phyloP scores from a whole-genome alignment of 2,797 vertebrate species.

The Sorex maritimensis region DNA sequence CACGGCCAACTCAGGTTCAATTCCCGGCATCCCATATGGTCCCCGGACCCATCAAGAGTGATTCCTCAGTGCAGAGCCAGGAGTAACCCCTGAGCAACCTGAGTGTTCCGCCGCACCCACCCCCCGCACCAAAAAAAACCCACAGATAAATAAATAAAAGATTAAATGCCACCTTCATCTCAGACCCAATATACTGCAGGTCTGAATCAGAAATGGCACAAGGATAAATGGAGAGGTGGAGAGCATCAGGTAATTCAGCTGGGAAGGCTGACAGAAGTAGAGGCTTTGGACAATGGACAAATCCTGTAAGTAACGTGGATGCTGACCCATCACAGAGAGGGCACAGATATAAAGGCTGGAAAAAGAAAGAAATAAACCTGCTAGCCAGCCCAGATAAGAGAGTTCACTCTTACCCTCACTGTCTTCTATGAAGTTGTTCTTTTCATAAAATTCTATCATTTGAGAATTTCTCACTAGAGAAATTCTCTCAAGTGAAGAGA shows the following conservation, averaged over 20 bases:
- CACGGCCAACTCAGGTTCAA: too few species aligned
- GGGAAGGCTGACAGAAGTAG: neutral
- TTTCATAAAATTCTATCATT: constrained; percentile 12
- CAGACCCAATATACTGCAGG: neutral
- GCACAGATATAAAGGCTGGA: neutral
- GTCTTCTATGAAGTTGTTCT: neutral
- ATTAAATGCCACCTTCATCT: neutral
- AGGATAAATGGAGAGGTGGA: neutral
- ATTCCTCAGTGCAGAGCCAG: too few species aligned
- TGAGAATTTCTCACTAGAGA: neutral
- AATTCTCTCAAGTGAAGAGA: constrained; percentile 33
- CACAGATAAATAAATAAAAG: too few species aligned
- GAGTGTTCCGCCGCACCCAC: too few species aligned
- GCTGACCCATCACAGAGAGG: neutral
- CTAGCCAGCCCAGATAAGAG: neutral
- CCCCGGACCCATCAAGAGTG: too few species aligned
- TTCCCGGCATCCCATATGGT: too few species aligned
- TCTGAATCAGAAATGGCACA: neutral
- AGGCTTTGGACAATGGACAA: too few species aligned
- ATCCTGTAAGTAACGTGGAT: neutral
- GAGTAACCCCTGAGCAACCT: too few species aligned
- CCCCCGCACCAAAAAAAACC: too few species aligned
- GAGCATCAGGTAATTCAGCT: neutral
- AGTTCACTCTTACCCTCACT: constrained; percentile 16
- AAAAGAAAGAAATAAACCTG: neutral